A percentile compares a stretch with the other conserved stretches of the same genome.
phyloP scores from a whole-genome alignment of 2,888 invertebrate species.

The Nomada fabriciana region DNA sequence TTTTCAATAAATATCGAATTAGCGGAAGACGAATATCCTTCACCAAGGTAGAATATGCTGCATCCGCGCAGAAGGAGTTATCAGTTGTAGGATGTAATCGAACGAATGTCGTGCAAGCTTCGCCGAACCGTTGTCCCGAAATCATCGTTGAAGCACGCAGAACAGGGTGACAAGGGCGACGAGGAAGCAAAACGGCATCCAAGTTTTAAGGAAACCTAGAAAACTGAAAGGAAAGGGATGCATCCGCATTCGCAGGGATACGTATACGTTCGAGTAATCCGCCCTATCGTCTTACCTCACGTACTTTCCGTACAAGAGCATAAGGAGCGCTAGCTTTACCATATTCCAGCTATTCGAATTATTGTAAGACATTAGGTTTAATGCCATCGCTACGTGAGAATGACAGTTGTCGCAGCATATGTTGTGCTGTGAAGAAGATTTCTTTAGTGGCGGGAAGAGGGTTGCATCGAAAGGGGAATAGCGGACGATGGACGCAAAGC shows the following conservation, averaged over 20 bases:
- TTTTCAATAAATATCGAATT: slow-evolving; percentile 35
- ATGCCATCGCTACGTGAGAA: slow-evolving; percentile 97
- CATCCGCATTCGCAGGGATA: neutral
- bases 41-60: neutral
- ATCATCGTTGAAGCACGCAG: slow-evolving; percentile 11
- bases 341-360: slow-evolving; percentile 94
- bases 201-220: slow-evolving; percentile 91
- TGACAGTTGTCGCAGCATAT: slow-evolving; percentile 99
- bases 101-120: neutral
- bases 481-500: too few relatives aligned
- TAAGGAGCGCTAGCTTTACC: slow-evolving; percentile 93
- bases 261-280: fast-evolving
- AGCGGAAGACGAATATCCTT: neutral
- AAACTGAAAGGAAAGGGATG: slow-evolving; percentile 85
- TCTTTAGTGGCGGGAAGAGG: neutral
- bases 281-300: slow-evolving; percentile 86
- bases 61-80: too few relatives aligned
- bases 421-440: slow-evolving; percentile 90
- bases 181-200: slow-evolving; percentile 91
- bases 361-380: slow-evolving; percentile 95
- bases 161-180: slow-evolving; percentile 64
- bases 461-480: neutral
- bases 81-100: too few relatives aligned
- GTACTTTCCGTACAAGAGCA: slow-evolving; percentile 92
- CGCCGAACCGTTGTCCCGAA: neutral